Percentiles rank a stretch among this genome's conserved stretches.
phyloP scores from a whole-genome alignment of 2,113 vertebrate species.

The Xiphophorus couchianus region DNA sequence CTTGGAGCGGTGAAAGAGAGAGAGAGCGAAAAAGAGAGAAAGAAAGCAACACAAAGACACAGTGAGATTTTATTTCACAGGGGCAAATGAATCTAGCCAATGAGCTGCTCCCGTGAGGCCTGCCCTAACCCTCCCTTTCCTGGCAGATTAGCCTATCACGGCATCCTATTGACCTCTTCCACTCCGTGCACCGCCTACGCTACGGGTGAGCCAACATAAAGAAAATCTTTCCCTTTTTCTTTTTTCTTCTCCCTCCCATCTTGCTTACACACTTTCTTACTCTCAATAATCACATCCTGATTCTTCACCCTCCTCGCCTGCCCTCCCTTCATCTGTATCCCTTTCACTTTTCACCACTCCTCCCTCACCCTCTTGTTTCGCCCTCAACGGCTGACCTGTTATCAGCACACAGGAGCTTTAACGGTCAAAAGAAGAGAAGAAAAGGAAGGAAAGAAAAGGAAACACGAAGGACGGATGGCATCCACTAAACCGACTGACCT shows the following conservation, averaged over 20 bases:
- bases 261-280: slow-evolving; percentile 51
- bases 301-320: slow-evolving; percentile 49
- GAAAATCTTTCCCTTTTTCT: slow-evolving; percentile 51
- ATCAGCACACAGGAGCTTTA: slow-evolving; percentile 73
- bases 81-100: slow-evolving; percentile 70
- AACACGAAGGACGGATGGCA: slow-evolving; percentile 28
- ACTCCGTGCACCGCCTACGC: slow-evolving; percentile 73
- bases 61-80: slow-evolving; percentile 70
- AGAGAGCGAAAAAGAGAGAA: background rate
- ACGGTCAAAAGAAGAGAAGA: slow-evolving; percentile 46
- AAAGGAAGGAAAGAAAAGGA: slow-evolving; percentile 18
- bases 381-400: slow-evolving; percentile 73
- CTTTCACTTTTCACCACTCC: slow-evolving; percentile 27
- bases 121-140: slow-evolving; percentile 67
- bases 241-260: slow-evolving; percentile 11
- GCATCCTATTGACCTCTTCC: slow-evolving; percentile 72
- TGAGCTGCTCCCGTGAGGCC: slow-evolving; percentile 68
- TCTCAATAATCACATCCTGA: slow-evolving; percentile 62
- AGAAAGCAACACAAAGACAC: slow-evolving; percentile 42
- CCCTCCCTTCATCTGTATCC: slow-evolving; percentile 5
- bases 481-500: slow-evolving; percentile 4
- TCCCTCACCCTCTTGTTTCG: slow-evolving; percentile 43
- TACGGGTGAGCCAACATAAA: slow-evolving; percentile 70
- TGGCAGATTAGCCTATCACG: slow-evolving; percentile 77
- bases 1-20: slow-evolving; percentile 48